Evolutionary conservation across 2,888 invertebrate genomes (phyloP).

Genomic region (Aporophyla lueneburgensis): DNA sequence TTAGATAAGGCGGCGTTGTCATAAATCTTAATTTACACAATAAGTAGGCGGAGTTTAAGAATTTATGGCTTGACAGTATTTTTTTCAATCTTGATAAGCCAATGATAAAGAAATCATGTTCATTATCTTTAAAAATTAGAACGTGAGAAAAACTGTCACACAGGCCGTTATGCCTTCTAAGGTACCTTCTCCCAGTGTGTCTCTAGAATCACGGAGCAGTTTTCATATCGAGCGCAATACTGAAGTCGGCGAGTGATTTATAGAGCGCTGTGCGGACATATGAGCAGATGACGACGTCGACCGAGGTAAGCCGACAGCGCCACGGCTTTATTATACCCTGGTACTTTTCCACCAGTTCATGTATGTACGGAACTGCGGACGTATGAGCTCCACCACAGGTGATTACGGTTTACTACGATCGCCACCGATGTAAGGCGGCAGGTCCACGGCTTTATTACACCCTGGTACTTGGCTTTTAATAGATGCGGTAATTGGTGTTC

Average conservation of each 20-base stretch:
- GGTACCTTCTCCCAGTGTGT: constrained; percentile 63
- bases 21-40: constrained; percentile 20
- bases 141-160: no score
- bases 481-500: background rate
- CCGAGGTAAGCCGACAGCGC: constrained; percentile 52
- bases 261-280: constrained; percentile 77
- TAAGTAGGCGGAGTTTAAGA: background rate
- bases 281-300: constrained; percentile 63
- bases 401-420: constrained; percentile 26
- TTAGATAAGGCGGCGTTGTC: constrained; percentile 14
- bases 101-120: no score
- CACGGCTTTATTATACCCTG: constrained; percentile 57
- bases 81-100: no score
- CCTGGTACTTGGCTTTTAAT: constrained; percentile 27
- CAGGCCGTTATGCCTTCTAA: background rate
- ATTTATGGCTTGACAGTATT: background rate
- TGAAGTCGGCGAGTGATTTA: constrained; percentile 80
- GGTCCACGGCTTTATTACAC: constrained; percentile 52
- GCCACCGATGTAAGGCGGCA: constrained; percentile 29
- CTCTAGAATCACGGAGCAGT: constrained; percentile 73
- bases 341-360: constrained; percentile 25
- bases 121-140: no score
- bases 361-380: constrained; percentile 65
- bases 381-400: constrained; percentile 58
- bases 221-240: constrained; percentile 80